These are phyloP conservation scores for Henricia sp. DNA, from an alignment of 53 echinoderm and acorn worm genomes.

Conservation along the genomic window DNA sequence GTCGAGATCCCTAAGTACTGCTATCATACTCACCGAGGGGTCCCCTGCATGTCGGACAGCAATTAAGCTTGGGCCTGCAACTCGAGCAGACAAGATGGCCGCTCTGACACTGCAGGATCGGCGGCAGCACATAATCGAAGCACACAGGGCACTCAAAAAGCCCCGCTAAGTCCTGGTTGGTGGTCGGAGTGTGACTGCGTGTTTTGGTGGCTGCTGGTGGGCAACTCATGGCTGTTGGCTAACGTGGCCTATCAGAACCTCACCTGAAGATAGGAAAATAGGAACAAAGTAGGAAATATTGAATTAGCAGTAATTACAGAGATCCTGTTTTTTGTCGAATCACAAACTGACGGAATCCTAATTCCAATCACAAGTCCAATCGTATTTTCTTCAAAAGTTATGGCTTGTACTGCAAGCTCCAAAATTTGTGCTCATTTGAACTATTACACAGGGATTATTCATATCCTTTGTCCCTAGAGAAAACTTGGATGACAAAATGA, in stretches of 20 bases:
- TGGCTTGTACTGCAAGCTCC: too few species aligned
- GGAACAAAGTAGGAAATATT: slow-evolving; percentile 47
- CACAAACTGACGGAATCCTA: too few species aligned
- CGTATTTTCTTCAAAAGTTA: too few species aligned
- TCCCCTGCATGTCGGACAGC: slow-evolving; percentile 96
- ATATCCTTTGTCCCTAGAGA: slow-evolving; percentile 10
- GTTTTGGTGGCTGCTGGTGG: slow-evolving; percentile 83
- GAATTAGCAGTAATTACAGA: slow-evolving; percentile 39
- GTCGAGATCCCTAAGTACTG: too few species aligned
- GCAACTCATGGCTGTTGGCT: slow-evolving; percentile 95
- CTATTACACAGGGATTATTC: slow-evolving; percentile 8
- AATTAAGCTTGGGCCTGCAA: slow-evolving; percentile 94
- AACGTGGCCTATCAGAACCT: slow-evolving; percentile 4
- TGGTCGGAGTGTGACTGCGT: slow-evolving; percentile 98
- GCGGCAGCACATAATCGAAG: slow-evolving; percentile 99
- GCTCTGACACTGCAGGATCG: slow-evolving; percentile 98
- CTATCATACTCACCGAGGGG: slow-evolving; percentile 96
- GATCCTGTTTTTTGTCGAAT: slow-evolving; percentile 65
- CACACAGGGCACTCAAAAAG: slow-evolving; percentile 99
- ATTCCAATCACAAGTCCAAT: too few species aligned
- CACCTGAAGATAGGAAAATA: neutral
- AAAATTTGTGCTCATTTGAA: neutral
- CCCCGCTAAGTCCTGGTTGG: slow-evolving; percentile 98
- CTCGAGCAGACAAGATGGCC: slow-evolving; percentile 98
- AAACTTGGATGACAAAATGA: too few species aligned